Conservation (phyloP, 1,140 invertebrate genomes). For the Trichonephila clavata region DNA sequence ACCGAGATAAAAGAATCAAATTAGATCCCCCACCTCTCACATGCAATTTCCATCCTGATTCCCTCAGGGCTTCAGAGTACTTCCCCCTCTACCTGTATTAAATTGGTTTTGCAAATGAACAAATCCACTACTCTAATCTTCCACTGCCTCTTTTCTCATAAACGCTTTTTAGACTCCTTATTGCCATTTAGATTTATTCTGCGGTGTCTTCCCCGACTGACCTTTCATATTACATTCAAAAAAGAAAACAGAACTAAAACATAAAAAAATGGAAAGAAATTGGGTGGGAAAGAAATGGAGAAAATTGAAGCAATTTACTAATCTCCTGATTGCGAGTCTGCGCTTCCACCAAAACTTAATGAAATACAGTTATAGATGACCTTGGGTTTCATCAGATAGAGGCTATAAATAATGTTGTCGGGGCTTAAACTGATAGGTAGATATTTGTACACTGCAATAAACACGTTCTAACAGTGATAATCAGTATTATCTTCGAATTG, state of each 20-base stretch:
- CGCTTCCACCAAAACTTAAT: conserved; percentile 42
- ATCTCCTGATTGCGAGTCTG: conserved; percentile 35
- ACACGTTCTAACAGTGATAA: conserved; percentile 46
- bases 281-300: conserved; percentile 39
- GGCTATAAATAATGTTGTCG: conserved; percentile 46
- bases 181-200: conserved; percentile 32
- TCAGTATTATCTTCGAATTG: conserved; percentile 29
- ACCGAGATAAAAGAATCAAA: not conserved
- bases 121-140: not conserved
- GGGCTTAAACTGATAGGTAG: conserved; percentile 40
- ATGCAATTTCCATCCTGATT: not conserved
- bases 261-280: conserved; percentile 10
- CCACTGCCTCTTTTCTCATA: not conserved
- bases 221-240: not conserved
- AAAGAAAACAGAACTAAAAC: not conserved
- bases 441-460: conserved; percentile 52
- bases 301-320: conserved; percentile 56
- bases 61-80: not conserved
- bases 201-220: not conserved
- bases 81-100: not conserved
- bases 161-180: not conserved
- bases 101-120: conserved; percentile 32
- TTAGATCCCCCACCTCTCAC: conserved; percentile 3
- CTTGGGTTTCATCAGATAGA: conserved; percentile 39
- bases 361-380: conserved; percentile 48